These are phyloP conservation scores for Drosophila auraria DNA, from an alignment of 1,140 invertebrate genomes.

Conservation along the genomic window DNA sequence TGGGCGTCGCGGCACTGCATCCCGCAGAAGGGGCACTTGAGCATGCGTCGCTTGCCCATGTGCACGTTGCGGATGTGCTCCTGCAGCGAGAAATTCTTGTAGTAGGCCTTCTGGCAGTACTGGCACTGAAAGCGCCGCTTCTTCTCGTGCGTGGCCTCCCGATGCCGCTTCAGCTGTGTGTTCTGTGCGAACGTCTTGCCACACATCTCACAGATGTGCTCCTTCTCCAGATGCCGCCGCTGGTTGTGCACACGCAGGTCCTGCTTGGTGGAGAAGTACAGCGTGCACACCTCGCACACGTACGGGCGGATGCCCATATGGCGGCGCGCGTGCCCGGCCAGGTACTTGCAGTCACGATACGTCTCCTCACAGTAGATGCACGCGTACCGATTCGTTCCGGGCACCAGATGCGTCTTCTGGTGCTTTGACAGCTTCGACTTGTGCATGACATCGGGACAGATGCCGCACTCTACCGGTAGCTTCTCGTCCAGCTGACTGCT, in stretches of 20 bases:
- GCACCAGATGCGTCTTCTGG: constrained; percentile 73
- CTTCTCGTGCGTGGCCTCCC: constrained; percentile 79
- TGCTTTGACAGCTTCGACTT: constrained; percentile 67
- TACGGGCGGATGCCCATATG: constrained; percentile 82
- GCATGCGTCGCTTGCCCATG: constrained; percentile 79
- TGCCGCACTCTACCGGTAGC: constrained; percentile 77
- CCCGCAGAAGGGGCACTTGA: constrained; percentile 77
- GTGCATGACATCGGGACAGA: constrained; percentile 80
- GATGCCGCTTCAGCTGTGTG: constrained; percentile 74
- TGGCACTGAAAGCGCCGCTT: constrained; percentile 74
- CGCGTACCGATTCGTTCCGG: constrained; percentile 74
- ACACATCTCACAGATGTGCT: constrained; percentile 81
- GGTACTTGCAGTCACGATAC: constrained; percentile 77
- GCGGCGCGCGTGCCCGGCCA: constrained; percentile 75
- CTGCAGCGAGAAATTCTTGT: constrained; percentile 79
- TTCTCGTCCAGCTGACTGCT: constrained; percentile 59
- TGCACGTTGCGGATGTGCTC: constrained; percentile 82
- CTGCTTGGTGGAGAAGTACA: constrained; percentile 81
- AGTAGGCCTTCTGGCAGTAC: constrained; percentile 78
- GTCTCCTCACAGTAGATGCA: constrained; percentile 78
- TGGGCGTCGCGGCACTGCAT: constrained; percentile 83
- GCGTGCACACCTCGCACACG: constrained; percentile 74
- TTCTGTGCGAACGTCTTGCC: constrained; percentile 80
- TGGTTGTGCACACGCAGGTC: constrained; percentile 78
- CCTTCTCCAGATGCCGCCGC: constrained; percentile 73